Conservation (phyloP, 2,113 vertebrate genomes). For the Saimiri boliviensis region DNA sequence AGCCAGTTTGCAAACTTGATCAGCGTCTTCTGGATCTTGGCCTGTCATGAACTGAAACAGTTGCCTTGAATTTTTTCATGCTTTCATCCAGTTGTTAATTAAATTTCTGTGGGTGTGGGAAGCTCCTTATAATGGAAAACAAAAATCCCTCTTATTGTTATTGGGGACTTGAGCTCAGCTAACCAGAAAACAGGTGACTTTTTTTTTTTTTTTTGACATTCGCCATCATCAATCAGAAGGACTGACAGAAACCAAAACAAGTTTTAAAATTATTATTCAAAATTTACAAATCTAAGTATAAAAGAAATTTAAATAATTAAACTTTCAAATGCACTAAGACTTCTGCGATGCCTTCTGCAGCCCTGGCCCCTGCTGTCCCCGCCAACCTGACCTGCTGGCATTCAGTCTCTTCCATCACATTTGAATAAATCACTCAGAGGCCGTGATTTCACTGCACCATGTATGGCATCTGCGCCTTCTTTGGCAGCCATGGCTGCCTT, state of each 20-base stretch:
- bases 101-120: neutral
- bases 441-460: no score
- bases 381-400: neutral
- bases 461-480: neutral
- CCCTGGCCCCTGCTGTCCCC: neutral
- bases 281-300: conserved; percentile 17
- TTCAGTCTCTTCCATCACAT: no score
- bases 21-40: neutral
- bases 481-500: neutral
- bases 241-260: neutral
- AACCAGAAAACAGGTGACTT: neutral
- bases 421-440: neutral
- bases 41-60: neutral
- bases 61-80: neutral
- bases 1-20: neutral
- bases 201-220: neutral
- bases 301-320: conserved; percentile 28
- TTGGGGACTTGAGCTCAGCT: neutral
- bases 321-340: neutral
- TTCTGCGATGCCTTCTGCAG: neutral
- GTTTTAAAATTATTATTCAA: neutral
- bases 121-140: neutral
- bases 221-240: neutral
- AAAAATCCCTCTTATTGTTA: neutral
- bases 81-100: neutral